A percentile compares a stretch with the other conserved stretches of the same genome.
Evolutionary conservation across 2,113 vertebrate genomes (phyloP).

Genomic region (Oreochromis aureus): DNA sequence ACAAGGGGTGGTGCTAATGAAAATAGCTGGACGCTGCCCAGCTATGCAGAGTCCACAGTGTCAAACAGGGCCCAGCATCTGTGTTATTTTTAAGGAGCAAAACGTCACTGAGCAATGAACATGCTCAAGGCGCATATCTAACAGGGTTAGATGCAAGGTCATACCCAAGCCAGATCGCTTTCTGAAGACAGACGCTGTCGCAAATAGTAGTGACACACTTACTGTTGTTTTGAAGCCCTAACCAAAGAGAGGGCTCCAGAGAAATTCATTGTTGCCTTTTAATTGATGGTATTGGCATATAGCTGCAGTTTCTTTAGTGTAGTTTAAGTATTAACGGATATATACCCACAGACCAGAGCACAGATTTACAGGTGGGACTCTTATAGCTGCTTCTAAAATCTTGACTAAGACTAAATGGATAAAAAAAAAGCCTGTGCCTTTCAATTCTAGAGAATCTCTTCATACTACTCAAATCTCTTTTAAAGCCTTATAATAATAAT

Average conservation of each 20-base stretch:
- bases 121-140: constrained; percentile 53
- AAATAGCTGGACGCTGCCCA: constrained; percentile 54
- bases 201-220: constrained; percentile 33
- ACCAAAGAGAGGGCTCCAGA: background rate
- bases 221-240: constrained; percentile 12
- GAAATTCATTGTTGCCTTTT: background rate
- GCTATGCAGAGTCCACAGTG: background rate
- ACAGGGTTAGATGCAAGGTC: constrained; percentile 56
- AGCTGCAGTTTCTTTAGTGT: background rate
- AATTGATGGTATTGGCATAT: background rate
- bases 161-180: constrained; percentile 34
- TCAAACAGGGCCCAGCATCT: constrained; percentile 52
- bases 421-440: background rate
- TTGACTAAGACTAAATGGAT: background rate
- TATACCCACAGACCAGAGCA: background rate
- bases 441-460: rapidly evolving
- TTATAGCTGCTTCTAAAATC: background rate
- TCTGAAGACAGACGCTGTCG: constrained; percentile 28
- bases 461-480: background rate
- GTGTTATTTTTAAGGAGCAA: constrained; percentile 74
- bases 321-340: background rate
- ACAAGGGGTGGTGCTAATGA: constrained; percentile 17
- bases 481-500: background rate
- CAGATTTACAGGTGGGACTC: background rate
- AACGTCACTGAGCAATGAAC: constrained; percentile 65